These are phyloP conservation scores for Phymanthus crucifer DNA, from an alignment of 92 coral and sea anemone species.

Conservation along the genomic window DNA sequence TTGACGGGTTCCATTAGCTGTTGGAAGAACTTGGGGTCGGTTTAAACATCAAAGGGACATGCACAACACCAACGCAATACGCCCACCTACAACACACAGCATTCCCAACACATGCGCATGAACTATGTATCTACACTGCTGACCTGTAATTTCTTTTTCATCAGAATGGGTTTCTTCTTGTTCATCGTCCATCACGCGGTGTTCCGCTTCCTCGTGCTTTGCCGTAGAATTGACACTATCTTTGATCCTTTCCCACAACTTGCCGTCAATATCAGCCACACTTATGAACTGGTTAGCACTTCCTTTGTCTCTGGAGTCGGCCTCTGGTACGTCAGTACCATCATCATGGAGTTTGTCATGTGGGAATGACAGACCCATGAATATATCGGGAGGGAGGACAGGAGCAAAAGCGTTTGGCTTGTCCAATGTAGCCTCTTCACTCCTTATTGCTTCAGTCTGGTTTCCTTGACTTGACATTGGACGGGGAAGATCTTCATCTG, in stretches of 20 bases:
- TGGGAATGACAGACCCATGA: constrained; percentile 57
- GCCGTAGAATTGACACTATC: constrained; percentile 23
- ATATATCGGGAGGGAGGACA: constrained; percentile 74
- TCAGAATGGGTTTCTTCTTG: constrained; percentile 7
- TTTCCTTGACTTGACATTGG: constrained; percentile 14
- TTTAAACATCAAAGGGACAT: no score
- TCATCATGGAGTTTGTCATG: constrained; percentile 2
- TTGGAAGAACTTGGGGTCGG: no score
- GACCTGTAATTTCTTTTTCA: constrained; percentile 10
- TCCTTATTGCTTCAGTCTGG: constrained; percentile 16
- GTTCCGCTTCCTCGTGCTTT: constrained; percentile 12
- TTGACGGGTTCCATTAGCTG: no score
- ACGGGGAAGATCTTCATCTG: constrained; percentile 10
- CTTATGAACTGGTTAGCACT: constrained; percentile 78
- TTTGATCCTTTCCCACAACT: constrained; percentile 65
- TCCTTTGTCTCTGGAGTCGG: neutral
- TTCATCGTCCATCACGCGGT: neutral
- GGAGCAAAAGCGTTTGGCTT: constrained; percentile 50
- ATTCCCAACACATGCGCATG: no score
- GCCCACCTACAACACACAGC: no score
- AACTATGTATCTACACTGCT: neutral
- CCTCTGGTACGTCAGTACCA: neutral
- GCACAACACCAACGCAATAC: no score
- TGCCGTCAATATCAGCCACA: constrained; percentile 85
- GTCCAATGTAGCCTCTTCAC: neutral